Conservation (phyloP, 2,888 invertebrate species). For the Dryomyza anilis region DNA sequence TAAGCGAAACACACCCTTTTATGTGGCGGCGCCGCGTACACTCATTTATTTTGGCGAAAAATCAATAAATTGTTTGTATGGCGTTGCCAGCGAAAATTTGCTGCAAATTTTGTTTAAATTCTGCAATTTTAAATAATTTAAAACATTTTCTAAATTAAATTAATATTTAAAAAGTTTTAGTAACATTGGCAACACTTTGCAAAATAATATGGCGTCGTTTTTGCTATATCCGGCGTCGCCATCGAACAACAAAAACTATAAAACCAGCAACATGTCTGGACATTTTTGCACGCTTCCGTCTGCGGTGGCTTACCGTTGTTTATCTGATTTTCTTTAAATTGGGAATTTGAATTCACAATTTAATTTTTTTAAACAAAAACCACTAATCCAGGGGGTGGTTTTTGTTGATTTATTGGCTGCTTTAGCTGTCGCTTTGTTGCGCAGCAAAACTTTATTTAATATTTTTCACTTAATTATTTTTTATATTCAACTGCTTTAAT, state of each 20-base stretch:
- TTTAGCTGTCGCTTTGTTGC: not conserved
- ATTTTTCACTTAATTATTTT: not conserved
- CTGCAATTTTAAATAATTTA: too few relatives aligned
- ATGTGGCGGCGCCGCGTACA: not conserved
- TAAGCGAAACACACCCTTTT: slow-evolving; percentile 2
- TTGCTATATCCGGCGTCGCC: too few relatives aligned
- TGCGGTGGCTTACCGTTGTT: not conserved
- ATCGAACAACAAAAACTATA: not conserved
- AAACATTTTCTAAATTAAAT: too few relatives aligned
- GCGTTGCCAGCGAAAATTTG: too few relatives aligned
- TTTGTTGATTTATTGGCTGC: slow-evolving; percentile 14
- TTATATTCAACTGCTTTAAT: not conserved
- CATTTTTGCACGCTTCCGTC: not conserved
- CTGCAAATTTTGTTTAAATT: too few relatives aligned
- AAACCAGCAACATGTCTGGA: not conserved
- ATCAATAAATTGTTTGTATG: slow-evolving; percentile 24
- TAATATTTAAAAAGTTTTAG: not conserved
- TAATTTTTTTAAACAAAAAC: slow-evolving; percentile 37
- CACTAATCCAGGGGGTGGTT: slow-evolving; percentile 59
- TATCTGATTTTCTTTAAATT: not conserved
- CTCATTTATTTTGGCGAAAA: slow-evolving; percentile 30
- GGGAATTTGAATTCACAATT: not conserved
- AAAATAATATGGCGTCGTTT: not conserved
- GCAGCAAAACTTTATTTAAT: slow-evolving; percentile 15
- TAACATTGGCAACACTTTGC: not conserved